Conservation (phyloP, 2,888 invertebrate species). For the Priocnemis perturbator region DNA sequence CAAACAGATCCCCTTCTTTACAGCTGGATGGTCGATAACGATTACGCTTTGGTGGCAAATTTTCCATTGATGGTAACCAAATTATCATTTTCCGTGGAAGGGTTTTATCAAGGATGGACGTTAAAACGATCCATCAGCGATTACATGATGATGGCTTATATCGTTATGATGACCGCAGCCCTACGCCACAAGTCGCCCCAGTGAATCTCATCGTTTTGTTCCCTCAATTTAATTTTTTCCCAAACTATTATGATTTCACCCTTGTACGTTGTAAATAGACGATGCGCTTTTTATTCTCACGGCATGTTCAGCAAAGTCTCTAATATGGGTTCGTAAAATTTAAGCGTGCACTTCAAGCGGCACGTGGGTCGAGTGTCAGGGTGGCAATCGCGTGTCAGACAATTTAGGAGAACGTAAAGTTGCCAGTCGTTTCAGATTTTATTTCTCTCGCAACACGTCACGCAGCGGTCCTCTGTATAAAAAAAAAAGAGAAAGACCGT, state of each 20-base stretch:
- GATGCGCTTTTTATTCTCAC: too few relatives aligned
- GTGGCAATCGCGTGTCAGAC: neutral
- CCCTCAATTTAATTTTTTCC: too few relatives aligned
- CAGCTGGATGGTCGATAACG: conserved; percentile 40
- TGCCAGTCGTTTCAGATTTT: neutral
- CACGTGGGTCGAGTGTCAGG: too few relatives aligned
- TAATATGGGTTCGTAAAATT: too few relatives aligned
- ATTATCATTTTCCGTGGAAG: conserved; percentile 50
- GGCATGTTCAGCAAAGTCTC: too few relatives aligned
- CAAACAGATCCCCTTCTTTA: conserved; percentile 7
- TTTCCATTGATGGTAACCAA: conserved; percentile 54
- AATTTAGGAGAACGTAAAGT: neutral
- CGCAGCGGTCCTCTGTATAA: neutral
- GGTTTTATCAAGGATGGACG: conserved; percentile 58
- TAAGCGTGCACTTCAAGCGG: too few relatives aligned
- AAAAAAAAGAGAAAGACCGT: too few relatives aligned
- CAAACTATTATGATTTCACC: too few relatives aligned
- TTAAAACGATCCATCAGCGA: conserved; percentile 53
- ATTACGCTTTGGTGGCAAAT: conserved; percentile 50
- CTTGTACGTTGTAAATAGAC: too few relatives aligned
- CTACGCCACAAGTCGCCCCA: conserved; percentile 34
- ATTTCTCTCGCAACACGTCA: conserved; percentile 15
- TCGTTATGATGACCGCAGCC: conserved; percentile 59
- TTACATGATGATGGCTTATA: conserved; percentile 59
- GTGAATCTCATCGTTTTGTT: too few relatives aligned